These are phyloP conservation scores for Eurytoma californica DNA, from an alignment of 2,888 invertebrate species.

Conservation along the genomic window DNA sequence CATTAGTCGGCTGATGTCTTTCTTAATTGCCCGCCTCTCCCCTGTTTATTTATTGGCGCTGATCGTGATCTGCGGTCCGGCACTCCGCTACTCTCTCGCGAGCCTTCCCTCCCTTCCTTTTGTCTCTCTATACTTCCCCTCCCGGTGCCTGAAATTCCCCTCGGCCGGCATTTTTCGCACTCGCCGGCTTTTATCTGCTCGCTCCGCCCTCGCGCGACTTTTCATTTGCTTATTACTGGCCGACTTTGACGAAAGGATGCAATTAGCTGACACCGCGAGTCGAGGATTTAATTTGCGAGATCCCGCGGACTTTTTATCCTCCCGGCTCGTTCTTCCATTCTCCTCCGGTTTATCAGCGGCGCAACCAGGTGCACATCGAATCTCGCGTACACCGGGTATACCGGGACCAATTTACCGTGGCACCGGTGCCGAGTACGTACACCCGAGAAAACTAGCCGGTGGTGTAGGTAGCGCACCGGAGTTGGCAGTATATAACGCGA, in stretches of 20 bases:
- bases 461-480: conserved; percentile 27
- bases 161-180: neutral
- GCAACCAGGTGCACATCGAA: conserved; percentile 58
- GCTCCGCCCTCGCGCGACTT: neutral
- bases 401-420: conserved; percentile 60
- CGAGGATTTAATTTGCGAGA: neutral
- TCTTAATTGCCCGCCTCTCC: conserved; percentile 70
- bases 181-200: neutral
- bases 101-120: conserved; percentile 12
- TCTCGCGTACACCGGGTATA: conserved; percentile 57
- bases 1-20: conserved; percentile 72
- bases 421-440: conserved; percentile 50
- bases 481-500: neutral
- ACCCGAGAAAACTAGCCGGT: conserved; percentile 51
- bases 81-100: conserved; percentile 45
- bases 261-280: neutral
- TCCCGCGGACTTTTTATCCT: conserved; percentile 2
- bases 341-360: conserved; percentile 13
- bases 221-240: neutral
- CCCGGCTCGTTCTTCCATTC: neutral
- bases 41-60: conserved; percentile 67
- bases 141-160: neutral
- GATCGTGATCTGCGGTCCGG: conserved; percentile 65
- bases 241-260: too few species aligned
- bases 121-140: neutral